Evolutionary conservation across 1,140 invertebrate genomes (phyloP).

Genomic region (Drosophila melanica): DNA sequence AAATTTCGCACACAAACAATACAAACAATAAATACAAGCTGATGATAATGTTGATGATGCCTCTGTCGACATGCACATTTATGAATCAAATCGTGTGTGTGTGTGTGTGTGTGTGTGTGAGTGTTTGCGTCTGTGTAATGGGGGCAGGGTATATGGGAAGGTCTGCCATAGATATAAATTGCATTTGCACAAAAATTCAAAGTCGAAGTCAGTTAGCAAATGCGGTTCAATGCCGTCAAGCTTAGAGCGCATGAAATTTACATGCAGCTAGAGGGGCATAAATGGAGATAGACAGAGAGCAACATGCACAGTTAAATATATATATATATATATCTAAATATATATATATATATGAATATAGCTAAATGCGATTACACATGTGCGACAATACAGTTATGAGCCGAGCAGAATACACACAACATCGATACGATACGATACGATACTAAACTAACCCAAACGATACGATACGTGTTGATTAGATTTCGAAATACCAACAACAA

Average conservation of each 20-base stretch:
- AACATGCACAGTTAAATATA: not conserved
- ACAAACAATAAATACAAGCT: constrained; percentile 15
- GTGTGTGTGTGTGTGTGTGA: constrained; percentile 7
- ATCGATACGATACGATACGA: constrained; percentile 35
- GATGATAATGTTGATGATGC: constrained; percentile 21
- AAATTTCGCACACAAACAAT: constrained; percentile 1
- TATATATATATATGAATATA: constrained; percentile 5
- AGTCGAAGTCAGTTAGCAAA: constrained; percentile 46
- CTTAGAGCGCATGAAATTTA: constrained; percentile 17
- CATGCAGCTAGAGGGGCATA: not conserved
- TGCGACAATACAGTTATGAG: constrained; percentile 52
- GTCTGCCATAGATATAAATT: constrained; percentile 27
- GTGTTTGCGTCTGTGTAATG: too few relatives aligned
- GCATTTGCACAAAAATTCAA: constrained; percentile 46
- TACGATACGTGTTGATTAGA: constrained; percentile 77
- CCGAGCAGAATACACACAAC: constrained; percentile 24
- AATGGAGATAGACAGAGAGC: not conserved
- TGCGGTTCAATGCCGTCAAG: constrained; percentile 38
- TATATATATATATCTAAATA: not conserved
- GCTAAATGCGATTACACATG: constrained; percentile 16
- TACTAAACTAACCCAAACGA: constrained; percentile 43
- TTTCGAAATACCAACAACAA: constrained; percentile 59
- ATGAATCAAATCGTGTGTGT: not conserved
- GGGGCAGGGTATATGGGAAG: not conserved
- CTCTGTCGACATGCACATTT: not conserved